Base-by-base conservation (phyloP, 2,888 invertebrate genomes). In the Yponomeuta plumbellus region DNA sequence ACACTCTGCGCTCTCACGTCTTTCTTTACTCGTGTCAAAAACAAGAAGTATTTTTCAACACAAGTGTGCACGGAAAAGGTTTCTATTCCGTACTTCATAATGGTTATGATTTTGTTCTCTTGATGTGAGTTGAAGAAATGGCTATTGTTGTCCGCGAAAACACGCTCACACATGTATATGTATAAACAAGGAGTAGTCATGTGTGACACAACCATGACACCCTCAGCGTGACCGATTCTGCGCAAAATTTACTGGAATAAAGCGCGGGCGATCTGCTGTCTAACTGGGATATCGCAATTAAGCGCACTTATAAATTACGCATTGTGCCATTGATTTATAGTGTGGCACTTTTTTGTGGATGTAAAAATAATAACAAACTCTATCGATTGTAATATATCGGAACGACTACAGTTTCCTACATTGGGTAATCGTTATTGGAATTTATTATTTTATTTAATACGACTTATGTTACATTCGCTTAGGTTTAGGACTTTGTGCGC, bases 291-390 rank as follows among this genome's bases (percentile, higher is more conserved):
- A 69, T 72, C 76, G 79, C 85, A 87, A 85, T 86, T 84, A 86
- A 86, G 78, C 76, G 74, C 73, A 78, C 78, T 81, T 82, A 86
- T 87, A 88, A 83, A 85, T 84, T 81, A 80, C 80, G 74, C 78
- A 83, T 83, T 86, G 80, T 80, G 78, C 80, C 79, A 76, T 74
- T 79, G 80, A 86, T 85, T 82, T 86, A 84, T 84, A 81, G 79
- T 78, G 11, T 81, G 76, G 78, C 79, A 79, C 77, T 76, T 78
- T 83, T 87, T 86, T 84, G 77, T 22, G 5, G 63, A 22, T 11
- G 81, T 83, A 82, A 83, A 85, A 81, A 88, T 89, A 88, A 87
- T 88, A 87, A 81, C 87, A 88, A 89, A 84, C 83, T 83, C 83
- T 81, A 78, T 82, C 83, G 79, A 77, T 76, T 77, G 80, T 80